phyloP scores from a whole-genome alignment of 2,797 vertebrate genomes.

The Falco columbarius region DNA sequence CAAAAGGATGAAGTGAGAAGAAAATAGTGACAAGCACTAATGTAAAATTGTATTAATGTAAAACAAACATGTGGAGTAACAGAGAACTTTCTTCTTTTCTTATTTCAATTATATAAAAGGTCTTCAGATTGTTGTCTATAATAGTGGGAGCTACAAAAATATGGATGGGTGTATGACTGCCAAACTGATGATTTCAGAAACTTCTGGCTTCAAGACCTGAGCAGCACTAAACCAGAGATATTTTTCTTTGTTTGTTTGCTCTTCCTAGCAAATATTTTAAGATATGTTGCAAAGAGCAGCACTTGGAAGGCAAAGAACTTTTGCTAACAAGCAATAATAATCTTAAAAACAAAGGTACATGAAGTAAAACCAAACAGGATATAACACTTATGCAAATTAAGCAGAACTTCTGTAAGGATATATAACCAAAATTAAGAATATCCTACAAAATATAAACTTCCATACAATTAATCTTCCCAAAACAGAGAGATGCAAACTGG shows the following conservation, averaged over 20 bases:
- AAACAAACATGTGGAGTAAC: neutral
- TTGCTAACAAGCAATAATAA: neutral
- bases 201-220: conserved; percentile 10
- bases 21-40: neutral
- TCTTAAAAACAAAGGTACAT: conserved; percentile 23
- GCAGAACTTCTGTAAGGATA: neutral
- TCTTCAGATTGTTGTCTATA: neutral
- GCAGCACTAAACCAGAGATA: neutral
- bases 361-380: conserved; percentile 19
- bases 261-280: conserved; percentile 2
- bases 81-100: neutral
- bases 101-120: neutral
- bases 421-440: conserved; percentile 19
- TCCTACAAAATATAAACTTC: neutral
- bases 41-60: neutral
- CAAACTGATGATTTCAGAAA: neutral
- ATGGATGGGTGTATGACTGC: neutral
- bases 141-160: neutral
- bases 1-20: conserved; percentile 8
- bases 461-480: neutral
- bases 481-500: neutral
- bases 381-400: neutral
- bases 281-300: conserved; percentile 10
- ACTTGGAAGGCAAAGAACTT: conserved; percentile 22
- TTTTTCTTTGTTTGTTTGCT: neutral